Percentiles rank a stretch among this genome's conserved stretches.
These are phyloP conservation scores for Coilia nasus DNA, from an alignment of 2,797 vertebrate genomes.

Conservation along the genomic window DNA sequence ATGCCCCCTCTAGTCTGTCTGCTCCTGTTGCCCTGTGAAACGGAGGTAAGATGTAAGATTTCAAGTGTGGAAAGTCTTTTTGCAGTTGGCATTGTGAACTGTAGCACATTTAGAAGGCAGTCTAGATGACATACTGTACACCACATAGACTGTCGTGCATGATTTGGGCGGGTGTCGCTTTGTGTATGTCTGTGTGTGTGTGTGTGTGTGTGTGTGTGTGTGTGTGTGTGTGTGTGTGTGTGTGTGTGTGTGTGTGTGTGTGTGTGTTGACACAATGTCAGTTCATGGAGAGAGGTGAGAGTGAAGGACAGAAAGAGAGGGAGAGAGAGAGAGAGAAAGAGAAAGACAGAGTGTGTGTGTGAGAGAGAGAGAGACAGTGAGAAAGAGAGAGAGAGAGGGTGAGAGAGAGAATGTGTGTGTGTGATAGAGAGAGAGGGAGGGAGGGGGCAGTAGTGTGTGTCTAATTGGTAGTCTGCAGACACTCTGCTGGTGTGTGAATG, in stretches of 20 bases:
- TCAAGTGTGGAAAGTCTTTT: neutral
- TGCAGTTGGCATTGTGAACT: neutral
- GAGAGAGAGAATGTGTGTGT: neutral
- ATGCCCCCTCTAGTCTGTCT: neutral
- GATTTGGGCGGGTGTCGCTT: neutral
- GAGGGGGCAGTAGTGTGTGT: slow-evolving; percentile 31
- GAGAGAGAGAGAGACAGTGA: neutral
- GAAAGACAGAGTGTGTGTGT: neutral
- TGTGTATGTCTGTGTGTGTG: neutral
- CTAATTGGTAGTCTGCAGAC: slow-evolving; percentile 17
- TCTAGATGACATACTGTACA: neutral
- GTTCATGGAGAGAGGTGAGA: neutral
- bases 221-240: neutral
- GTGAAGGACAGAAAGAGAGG: neutral
- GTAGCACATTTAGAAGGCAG: neutral
- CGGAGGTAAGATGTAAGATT: neutral
- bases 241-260: neutral
- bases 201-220: neutral
- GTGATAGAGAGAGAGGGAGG: too few species aligned
- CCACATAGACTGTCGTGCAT: neutral
- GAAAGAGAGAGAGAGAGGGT: neutral
- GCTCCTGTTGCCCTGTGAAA: neutral
- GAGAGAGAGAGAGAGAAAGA: neutral
- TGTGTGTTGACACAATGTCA: neutral
- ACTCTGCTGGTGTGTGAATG: neutral